Evolutionary conservation across 2,113 vertebrate species (phyloP).

Genomic region (Mus spicilegus): DNA sequence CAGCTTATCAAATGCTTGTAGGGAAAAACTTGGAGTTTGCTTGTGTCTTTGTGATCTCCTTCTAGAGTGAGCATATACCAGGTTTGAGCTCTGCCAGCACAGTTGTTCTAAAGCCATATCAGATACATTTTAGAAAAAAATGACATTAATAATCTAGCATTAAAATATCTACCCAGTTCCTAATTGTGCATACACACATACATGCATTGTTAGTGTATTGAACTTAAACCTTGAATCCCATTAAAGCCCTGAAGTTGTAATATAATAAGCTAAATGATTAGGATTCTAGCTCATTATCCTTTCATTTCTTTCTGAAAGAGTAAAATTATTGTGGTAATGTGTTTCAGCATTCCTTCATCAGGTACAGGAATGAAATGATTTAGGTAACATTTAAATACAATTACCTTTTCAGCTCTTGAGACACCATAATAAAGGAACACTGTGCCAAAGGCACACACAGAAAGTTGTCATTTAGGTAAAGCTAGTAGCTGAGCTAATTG

Average conservation of each 20-base stretch:
- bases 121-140: constrained; percentile 39
- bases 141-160: neutral
- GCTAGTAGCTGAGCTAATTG: constrained; percentile 83
- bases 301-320: constrained; percentile 78
- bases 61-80: neutral
- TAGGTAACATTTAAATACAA: constrained; percentile 77
- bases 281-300: neutral
- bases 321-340: constrained; percentile 85
- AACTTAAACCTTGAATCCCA: neutral
- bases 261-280: neutral
- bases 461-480: constrained; percentile 83
- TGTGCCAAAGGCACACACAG: constrained; percentile 71
- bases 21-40: neutral
- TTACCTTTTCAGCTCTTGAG: constrained; percentile 67
- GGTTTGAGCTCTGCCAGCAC: neutral
- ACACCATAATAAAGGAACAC: constrained; percentile 66
- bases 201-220: neutral
- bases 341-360: constrained; percentile 80
- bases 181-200: neutral
- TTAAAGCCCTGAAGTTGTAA: constrained; percentile 65
- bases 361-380: constrained; percentile 68
- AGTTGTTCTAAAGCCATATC: neutral
- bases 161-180: neutral
- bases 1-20: neutral
- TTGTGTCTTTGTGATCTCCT: neutral